phyloP scores from a whole-genome alignment of 2,113 vertebrate species.

The Ranitomeya imitator region DNA sequence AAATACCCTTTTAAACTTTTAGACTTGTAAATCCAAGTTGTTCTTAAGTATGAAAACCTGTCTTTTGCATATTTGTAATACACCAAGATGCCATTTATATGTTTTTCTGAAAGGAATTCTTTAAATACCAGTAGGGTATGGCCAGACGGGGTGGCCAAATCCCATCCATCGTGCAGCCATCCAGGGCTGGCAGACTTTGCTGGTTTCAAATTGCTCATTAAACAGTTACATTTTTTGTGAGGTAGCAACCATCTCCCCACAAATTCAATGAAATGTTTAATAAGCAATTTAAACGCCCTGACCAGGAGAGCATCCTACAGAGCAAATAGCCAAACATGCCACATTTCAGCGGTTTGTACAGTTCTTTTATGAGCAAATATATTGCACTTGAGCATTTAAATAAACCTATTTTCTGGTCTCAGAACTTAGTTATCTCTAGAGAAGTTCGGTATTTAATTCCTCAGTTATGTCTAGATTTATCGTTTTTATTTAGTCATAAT shows the following conservation, averaged over 20 bases:
- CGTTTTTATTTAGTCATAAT: no score
- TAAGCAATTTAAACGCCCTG: no score
- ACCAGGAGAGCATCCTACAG: not conserved
- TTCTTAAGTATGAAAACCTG: not conserved
- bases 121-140: not conserved
- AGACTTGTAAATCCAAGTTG: not conserved
- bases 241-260: no score
- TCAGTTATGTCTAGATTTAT: not conserved
- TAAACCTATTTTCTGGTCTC: not conserved
- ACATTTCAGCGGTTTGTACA: not conserved
- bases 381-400: not conserved
- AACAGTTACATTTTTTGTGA: no score
- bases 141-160: no score
- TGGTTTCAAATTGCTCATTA: no score
- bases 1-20: not conserved
- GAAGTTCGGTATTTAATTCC: not conserved
- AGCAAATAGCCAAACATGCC: constrained; percentile 1
- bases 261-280: no score
- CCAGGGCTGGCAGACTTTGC: no score
- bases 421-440: not conserved
- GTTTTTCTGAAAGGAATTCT: not conserved
- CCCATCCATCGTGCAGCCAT: no score
- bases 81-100: not conserved
- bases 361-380: not conserved
- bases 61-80: not conserved